Base-by-base conservation (phyloP, 2,797 vertebrate genomes). In the Fistularia commersonii region DNA sequence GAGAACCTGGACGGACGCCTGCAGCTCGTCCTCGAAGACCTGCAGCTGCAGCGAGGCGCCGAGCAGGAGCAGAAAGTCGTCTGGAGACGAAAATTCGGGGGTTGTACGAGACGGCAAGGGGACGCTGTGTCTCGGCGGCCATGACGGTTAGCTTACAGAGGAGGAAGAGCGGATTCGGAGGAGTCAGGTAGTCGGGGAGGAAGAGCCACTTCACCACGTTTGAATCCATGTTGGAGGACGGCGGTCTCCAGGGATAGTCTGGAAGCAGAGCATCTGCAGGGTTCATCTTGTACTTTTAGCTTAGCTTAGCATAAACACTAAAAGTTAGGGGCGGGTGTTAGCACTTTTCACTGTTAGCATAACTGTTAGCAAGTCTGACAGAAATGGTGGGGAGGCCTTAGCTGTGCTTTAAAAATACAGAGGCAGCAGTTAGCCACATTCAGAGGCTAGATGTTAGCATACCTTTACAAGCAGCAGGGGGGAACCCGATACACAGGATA, bases 171-270 rank as follows among this genome's bases (percentile, higher is more conserved):
- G 95, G 88, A 67, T 95, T 96, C 9, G 95, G 95, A 45, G 81
- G 90, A 32, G 92, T 92, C 66, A 93, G 90, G 81, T 97, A 92
- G 66, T 98, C 95, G 6, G 95, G 95, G 52, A 98, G 93, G 78
- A 94, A 98, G 32, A 98, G 87, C 95, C 95, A 98, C 72, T 98
- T 98, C 76, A 98, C 92, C 73, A 98, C 90, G 39, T 97, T 96
- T 54, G 94, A 94, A 40, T 96, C 94, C 78, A 94, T 89, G 57
- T 77, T 84, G 64, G 92, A 92, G 39, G 87, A 90, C 5, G 88
- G 88, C 73, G 81, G 87, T 73, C 95, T 92, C 95, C 95, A 98
- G 0, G 94, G 95, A 69, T 98, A 98, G 76, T 98, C 95, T 98
- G 80, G 11, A 69, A 53, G n/a, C 6, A 31, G 1, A 41, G 3